Conservation (phyloP, 1,140 invertebrate genomes). For the Colletes gigas region DNA sequence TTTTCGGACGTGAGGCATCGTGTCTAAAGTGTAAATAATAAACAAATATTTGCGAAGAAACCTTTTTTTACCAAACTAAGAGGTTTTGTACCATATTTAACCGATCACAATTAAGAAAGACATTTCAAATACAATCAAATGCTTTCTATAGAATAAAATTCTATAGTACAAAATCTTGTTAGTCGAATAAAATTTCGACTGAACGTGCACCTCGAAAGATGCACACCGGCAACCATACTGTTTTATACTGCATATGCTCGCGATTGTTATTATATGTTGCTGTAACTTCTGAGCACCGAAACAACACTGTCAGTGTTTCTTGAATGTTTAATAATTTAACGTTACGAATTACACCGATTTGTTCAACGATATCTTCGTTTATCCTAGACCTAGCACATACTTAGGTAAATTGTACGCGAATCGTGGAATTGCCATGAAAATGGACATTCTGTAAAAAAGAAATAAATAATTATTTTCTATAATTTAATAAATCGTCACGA, state of each 20-base stretch:
- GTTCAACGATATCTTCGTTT: constrained; percentile 59
- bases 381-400: constrained; percentile 87
- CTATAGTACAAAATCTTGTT: background rate
- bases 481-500: background rate
- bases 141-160: background rate
- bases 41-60: background rate
- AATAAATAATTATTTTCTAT: constrained; percentile 10
- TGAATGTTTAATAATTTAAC: constrained; percentile 17
- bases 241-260: background rate
- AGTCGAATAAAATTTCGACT: background rate
- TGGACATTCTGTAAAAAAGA: constrained; percentile 84
- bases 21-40: background rate
- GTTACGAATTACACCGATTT: background rate
- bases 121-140: background rate
- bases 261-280: background rate
- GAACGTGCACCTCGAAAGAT: background rate
- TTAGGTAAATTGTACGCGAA: constrained; percentile 89
- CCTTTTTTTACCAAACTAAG: background rate
- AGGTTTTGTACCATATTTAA: constrained; percentile 8
- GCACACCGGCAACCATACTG: background rate
- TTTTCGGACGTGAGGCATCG: background rate
- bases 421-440: constrained; percentile 88
- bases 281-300: background rate
- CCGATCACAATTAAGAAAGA: background rate
- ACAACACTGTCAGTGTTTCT: background rate